These are phyloP conservation scores for Salvelinus sp. DNA, from an alignment of 2,113 vertebrate genomes.

Conservation along the genomic window DNA sequence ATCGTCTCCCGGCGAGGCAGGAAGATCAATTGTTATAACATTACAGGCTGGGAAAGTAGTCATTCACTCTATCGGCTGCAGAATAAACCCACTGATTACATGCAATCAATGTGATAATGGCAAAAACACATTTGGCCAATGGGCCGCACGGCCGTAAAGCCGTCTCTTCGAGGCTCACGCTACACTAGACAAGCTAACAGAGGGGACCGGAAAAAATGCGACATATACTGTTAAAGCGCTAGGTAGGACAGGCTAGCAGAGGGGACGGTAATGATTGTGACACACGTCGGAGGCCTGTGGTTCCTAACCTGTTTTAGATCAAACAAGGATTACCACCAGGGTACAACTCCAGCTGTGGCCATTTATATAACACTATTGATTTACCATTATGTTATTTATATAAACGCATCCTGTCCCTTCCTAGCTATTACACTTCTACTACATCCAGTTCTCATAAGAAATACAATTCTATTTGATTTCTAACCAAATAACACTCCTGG, in stretches of 20 bases:
- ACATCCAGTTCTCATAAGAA: not conserved
- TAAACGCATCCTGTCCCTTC: no score
- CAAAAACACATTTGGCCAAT: slow-evolving; percentile 84
- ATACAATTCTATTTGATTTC: not conserved
- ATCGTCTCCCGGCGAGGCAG: slow-evolving; percentile 29
- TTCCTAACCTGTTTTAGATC: not conserved
- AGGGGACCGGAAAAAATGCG: slow-evolving; percentile 21
- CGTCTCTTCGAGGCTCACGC: slow-evolving; percentile 9
- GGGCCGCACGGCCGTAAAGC: slow-evolving; percentile 55
- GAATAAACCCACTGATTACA: slow-evolving; percentile 87
- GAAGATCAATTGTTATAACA: slow-evolving; percentile 95
- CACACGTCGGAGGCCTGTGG: not conserved
- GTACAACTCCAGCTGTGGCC: not conserved
- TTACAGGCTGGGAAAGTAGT: slow-evolving; percentile 83
- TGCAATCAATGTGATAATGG: slow-evolving; percentile 82
- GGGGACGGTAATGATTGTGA: not conserved
- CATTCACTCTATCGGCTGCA: slow-evolving; percentile 87
- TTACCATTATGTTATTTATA: no score
- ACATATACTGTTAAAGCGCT: slow-evolving; percentile 5
- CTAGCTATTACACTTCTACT: not conserved
- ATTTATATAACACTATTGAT: no score
- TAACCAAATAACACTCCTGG: no score
- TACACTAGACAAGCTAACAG: slow-evolving; percentile 9
- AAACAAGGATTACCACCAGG: not conserved
- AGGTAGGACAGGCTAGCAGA: not conserved